phyloP scores from a whole-genome alignment of 2,797 vertebrate genomes.

The Vultur gryphus region DNA sequence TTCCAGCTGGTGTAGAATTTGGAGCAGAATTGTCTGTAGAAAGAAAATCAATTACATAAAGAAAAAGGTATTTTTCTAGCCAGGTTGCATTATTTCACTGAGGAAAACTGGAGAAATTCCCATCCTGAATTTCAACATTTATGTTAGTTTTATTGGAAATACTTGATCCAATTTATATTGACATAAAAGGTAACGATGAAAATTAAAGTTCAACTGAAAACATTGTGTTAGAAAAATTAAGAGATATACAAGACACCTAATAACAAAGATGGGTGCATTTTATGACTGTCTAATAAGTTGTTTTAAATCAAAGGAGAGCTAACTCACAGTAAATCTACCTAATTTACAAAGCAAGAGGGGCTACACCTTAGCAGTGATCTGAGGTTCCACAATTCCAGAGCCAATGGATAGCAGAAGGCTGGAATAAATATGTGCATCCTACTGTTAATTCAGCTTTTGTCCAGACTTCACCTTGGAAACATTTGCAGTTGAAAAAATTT shows the following conservation, averaged over 20 bases:
- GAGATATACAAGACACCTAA: neutral
- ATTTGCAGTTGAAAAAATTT: neutral
- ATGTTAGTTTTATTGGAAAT: neutral
- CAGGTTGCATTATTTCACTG: neutral
- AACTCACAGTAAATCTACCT: neutral
- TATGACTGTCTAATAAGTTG: neutral
- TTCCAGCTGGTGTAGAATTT: conserved; percentile 65
- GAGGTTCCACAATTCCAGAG: neutral
- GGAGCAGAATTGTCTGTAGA: conserved; percentile 68
- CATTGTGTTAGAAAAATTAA: neutral
- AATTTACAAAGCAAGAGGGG: neutral
- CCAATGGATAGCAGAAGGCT: neutral
- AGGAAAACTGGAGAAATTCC: neutral
- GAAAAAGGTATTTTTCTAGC: neutral
- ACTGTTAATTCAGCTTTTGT: neutral
- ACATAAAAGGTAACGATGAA: neutral
- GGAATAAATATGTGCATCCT: neutral
- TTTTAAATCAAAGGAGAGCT: neutral
- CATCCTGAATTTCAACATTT: neutral
- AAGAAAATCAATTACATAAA: neutral
- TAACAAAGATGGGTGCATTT: neutral
- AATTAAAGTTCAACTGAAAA: neutral
- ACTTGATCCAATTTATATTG: neutral
- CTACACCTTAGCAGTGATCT: neutral
- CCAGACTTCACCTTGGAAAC: neutral